These are phyloP conservation scores for Pelecanoides urinatrix DNA, from an alignment of 2,113 vertebrate genomes.

Conservation along the genomic window DNA sequence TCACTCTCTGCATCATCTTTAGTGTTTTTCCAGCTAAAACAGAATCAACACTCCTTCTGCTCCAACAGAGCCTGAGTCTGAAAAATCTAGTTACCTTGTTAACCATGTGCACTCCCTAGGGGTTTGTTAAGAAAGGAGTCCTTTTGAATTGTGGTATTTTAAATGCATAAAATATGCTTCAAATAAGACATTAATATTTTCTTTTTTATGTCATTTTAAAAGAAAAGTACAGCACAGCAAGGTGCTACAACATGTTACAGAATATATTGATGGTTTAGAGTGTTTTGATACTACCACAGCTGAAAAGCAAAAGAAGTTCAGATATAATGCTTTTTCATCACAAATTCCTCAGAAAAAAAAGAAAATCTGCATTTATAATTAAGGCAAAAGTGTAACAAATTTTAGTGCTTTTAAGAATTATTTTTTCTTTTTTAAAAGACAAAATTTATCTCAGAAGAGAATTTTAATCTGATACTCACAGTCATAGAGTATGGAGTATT, in stretches of 20 bases:
- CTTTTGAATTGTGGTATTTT: background rate
- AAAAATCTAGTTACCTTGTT: background rate
- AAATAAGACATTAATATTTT: background rate
- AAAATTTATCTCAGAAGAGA: background rate
- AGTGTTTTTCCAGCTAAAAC: background rate
- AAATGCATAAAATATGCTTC: background rate
- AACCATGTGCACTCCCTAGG: background rate
- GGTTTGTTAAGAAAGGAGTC: background rate
- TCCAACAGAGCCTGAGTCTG: background rate
- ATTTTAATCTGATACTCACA: background rate
- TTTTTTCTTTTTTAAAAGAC: background rate
- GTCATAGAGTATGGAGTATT: background rate
- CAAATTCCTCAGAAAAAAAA: background rate
- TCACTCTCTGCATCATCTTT: background rate
- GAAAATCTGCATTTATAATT: background rate
- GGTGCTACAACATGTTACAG: background rate
- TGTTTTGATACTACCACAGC: background rate
- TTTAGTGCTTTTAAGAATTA: background rate
- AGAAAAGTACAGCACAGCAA: background rate
- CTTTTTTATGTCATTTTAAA: background rate
- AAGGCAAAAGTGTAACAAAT: background rate
- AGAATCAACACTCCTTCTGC: background rate
- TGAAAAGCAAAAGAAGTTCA: background rate
- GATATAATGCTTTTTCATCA: background rate
- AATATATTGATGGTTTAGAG: background rate